These are phyloP conservation scores for Elgaria multicarinata DNA, from an alignment of 2,113 vertebrate genomes.

Conservation along the genomic window DNA sequence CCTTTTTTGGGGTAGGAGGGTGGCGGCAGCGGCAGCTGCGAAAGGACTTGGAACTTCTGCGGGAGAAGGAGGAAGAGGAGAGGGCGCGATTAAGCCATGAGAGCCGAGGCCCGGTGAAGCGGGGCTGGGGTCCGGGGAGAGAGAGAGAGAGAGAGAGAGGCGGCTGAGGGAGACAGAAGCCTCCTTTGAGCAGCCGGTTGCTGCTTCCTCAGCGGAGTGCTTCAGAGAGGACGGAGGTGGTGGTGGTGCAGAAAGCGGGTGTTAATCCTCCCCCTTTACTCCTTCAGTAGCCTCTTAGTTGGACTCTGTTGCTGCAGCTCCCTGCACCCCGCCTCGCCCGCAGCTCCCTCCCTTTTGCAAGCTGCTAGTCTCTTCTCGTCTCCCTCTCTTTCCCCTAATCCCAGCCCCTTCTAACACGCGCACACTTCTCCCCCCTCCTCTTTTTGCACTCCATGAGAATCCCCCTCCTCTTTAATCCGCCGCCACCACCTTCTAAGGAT, in stretches of 20 bases:
- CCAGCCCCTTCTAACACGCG: background rate
- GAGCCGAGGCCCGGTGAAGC: constrained; percentile 59
- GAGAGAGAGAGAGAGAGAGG: constrained; percentile 21
- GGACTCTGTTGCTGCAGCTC: constrained; percentile 11
- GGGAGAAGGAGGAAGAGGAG: background rate
- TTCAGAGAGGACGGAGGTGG: background rate
- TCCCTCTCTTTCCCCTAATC: background rate
- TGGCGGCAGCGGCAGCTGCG: background rate
- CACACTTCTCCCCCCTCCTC: background rate
- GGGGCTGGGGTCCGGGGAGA: constrained; percentile 4
- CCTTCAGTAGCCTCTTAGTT: background rate
- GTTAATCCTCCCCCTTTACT: background rate
- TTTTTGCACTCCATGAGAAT: constrained; percentile 33
- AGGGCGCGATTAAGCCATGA: constrained; percentile 4
- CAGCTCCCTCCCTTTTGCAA: constrained; percentile 5
- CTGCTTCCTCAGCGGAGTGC: background rate
- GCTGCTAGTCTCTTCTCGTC: background rate
- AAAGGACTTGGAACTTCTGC: background rate
- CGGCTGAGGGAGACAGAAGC: constrained; percentile 4
- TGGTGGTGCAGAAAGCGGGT: background rate
- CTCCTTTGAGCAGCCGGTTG: background rate
- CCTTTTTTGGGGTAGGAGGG: background rate
- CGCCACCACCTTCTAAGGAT: constrained; percentile 41
- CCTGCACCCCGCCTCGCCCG: constrained; percentile 10
- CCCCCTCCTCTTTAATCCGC: background rate